Percentiles rank a stretch among this genome's conserved stretches.
These are phyloP conservation scores for Philereme vetulata DNA, from an alignment of 2,888 invertebrate genomes.

Conservation along the genomic window DNA sequence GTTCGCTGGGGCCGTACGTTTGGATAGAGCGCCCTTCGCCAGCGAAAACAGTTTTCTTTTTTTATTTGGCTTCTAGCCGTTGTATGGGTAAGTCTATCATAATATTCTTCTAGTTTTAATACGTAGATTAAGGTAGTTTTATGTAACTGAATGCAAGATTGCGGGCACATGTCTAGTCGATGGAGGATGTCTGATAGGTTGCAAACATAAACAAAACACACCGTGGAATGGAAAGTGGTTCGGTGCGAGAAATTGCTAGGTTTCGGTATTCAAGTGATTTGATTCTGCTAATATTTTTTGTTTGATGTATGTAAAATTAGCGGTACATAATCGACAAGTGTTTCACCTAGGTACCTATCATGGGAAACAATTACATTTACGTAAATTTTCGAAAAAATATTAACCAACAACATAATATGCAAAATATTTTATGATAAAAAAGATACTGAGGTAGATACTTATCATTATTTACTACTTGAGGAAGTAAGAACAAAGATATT, in stretches of 20 bases:
- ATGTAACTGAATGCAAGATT: background rate
- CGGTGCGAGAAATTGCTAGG: conserved; percentile 27
- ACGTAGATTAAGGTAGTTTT: background rate
- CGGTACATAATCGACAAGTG: too few species aligned
- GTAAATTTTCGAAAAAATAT: too few species aligned
- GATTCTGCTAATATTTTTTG: background rate
- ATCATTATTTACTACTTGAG: too few species aligned
- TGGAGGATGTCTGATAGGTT: conserved; percentile 21
- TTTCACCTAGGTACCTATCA: too few species aligned
- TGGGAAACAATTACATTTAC: too few species aligned
- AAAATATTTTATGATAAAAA: too few species aligned
- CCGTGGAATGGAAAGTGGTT: conserved; percentile 33
- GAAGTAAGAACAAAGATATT: too few species aligned
- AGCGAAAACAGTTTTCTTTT: conserved; percentile 77
- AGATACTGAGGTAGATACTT: too few species aligned
- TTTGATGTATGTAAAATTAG: background rate
- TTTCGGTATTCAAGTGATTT: conserved; percentile 9
- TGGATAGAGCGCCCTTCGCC: conserved; percentile 72
- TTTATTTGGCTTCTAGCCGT: conserved; percentile 85
- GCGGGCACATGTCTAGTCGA: conserved; percentile 18
- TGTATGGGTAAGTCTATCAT: conserved; percentile 78
- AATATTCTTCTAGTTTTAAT: background rate
- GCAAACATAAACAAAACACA: conserved; percentile 38
- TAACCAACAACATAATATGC: too few species aligned
- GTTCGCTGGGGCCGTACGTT: conserved; percentile 57